These are phyloP conservation scores for Deilephila porcellus DNA, from an alignment of 2,888 invertebrate species.

Conservation along the genomic window DNA sequence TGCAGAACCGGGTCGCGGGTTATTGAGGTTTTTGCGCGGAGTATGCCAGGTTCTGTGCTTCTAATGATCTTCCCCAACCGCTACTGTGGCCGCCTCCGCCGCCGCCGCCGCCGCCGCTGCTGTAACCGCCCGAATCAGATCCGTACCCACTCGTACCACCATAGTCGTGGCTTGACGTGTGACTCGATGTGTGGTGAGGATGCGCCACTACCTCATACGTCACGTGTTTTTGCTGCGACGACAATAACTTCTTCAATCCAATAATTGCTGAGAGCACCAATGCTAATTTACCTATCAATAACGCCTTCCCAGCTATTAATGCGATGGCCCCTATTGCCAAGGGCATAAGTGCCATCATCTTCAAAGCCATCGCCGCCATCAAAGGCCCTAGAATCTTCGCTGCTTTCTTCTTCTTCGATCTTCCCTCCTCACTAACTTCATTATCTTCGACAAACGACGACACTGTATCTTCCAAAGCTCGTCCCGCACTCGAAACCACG, in stretches of 20 bases:
- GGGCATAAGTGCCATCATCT: slow-evolving; percentile 91
- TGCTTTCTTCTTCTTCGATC: slow-evolving; percentile 93
- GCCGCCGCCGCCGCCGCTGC: slow-evolving; percentile 72
- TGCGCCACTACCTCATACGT: slow-evolving; percentile 95
- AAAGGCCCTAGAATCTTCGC: slow-evolving; percentile 91
- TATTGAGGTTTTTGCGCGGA: slow-evolving; percentile 88
- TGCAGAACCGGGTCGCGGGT: slow-evolving; percentile 67
- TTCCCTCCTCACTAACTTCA: slow-evolving; percentile 87
- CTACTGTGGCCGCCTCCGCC: slow-evolving; percentile 74
- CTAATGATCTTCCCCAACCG: slow-evolving; percentile 91
- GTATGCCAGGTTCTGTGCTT: slow-evolving; percentile 92
- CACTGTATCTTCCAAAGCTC: slow-evolving; percentile 90
- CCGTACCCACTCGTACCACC: slow-evolving; percentile 87
- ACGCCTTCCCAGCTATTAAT: slow-evolving; percentile 93
- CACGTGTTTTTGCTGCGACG: slow-evolving; percentile 92
- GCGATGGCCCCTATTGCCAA: slow-evolving; percentile 92
- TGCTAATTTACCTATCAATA: slow-evolving; percentile 93
- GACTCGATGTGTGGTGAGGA: slow-evolving; percentile 90
- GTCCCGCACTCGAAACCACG: slow-evolving; percentile 91
- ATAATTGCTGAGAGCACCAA: slow-evolving; percentile 93
- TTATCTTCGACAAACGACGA: slow-evolving; percentile 85
- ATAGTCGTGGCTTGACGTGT: slow-evolving; percentile 87
- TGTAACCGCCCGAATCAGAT: slow-evolving; percentile 85
- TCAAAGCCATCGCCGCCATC: slow-evolving; percentile 89
- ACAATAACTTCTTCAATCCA: slow-evolving; percentile 92